Base-by-base conservation (phyloP, 2,888 invertebrate species). In the Schizotus pectinicornis region DNA sequence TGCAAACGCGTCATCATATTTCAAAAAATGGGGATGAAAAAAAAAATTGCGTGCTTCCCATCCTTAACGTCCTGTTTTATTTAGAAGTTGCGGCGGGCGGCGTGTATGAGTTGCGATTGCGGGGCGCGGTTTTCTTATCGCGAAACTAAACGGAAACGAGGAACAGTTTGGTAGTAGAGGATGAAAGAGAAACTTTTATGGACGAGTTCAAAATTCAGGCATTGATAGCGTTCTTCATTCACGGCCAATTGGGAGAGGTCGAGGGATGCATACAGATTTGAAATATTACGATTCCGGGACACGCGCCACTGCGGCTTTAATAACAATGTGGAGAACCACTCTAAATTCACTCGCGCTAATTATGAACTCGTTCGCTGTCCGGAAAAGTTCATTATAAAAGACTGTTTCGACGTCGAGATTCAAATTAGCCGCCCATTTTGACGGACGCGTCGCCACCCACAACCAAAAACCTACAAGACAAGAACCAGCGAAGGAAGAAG, bases 221-320 rank as follows among this genome's bases (percentile, higher is more conserved):
- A 65, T 63, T 65, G 67, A 65, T 67, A 66, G 61, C 67, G 67
- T 72, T 73, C 71, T 69, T 71, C 68, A 73, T 72, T 71, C 71
- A 69, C 70, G 70, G 71, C 64, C 72, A 71, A 73, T 74, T 72
- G 72, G 69, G 61, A 60, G 64, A 65, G 63, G 64, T 66, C 71
- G 67, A 67, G 73, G 67, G 65, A 59, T 69, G 75, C 70, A 75
- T 75, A 74, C 73, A 71, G 68, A 74, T 73, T 66, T 68, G 65
- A 69, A 72, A 72, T 71, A 73, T 74, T 71, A 72, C 72, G 68
- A 70, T 71, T 70, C 68, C 60, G 56, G 60, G 62, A 67, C 72
- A 70, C 67, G 70, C 70, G 62, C 68, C 63, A 59, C 62, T 62
- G 54, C 54, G 70, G 67, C 64, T 64, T 61, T 67, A 65, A 69